Evolutionary conservation across 2,113 vertebrate species (phyloP).

Genomic region (Cynoglossus semilaevis): DNA sequence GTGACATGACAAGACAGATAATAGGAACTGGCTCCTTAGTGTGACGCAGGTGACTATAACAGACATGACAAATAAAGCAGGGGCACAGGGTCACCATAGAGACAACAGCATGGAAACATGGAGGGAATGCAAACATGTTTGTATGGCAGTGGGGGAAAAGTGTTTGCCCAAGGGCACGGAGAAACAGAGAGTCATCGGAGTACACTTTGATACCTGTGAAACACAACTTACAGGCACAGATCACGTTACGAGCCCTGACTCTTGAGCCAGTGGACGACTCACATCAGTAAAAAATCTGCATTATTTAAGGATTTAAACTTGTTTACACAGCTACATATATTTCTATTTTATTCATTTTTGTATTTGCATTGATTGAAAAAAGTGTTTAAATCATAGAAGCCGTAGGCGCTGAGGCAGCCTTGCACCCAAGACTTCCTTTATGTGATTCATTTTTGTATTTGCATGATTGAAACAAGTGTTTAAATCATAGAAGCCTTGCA

Average conservation of each 20-base stretch:
- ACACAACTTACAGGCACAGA: constrained; percentile 5
- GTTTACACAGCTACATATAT: too few relatives aligned
- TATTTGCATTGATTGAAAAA: too few relatives aligned
- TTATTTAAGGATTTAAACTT: too few relatives aligned
- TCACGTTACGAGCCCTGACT: constrained; percentile 10
- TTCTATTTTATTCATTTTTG: too few relatives aligned
- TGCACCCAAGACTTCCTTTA: too few relatives aligned
- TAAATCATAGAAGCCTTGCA: too few relatives aligned
- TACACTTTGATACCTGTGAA: constrained; percentile 26
- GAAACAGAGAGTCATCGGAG: constrained; percentile 43
- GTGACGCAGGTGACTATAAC: background rate
- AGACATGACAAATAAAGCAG: constrained; percentile 36
- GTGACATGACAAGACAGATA: background rate
- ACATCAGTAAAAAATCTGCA: too few relatives aligned
- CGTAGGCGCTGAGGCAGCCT: too few relatives aligned
- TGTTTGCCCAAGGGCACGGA: constrained; percentile 47
- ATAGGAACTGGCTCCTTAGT: constrained; percentile 3
- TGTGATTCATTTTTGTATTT: background rate
- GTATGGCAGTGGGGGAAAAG: constrained; percentile 26
- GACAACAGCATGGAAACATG: constrained; percentile 41
- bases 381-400: too few relatives aligned
- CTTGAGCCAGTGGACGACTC: background rate
- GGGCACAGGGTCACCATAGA: constrained; percentile 48
- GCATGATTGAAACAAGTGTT: too few relatives aligned
- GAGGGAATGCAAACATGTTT: constrained; percentile 70